Evolutionary conservation across 2,888 invertebrate genomes (phyloP).

Genomic region (Tinea pellionella): DNA sequence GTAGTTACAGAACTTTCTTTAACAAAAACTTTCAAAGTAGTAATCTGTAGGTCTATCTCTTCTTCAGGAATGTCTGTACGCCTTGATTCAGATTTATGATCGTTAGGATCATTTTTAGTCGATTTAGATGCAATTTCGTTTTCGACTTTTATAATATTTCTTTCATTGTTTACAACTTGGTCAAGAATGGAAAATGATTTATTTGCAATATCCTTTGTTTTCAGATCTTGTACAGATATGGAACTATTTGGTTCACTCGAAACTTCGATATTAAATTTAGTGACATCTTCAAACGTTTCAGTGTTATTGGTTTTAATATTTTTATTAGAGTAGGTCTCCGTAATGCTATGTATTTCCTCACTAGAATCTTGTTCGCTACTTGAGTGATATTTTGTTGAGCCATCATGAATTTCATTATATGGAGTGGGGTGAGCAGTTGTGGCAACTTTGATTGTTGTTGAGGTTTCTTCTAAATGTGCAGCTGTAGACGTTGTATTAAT

Average conservation of each 20-base stretch:
- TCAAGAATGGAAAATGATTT: not conserved
- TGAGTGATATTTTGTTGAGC: not conserved
- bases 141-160: not conserved
- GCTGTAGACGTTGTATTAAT: not conserved
- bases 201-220: not conserved
- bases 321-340: not conserved
- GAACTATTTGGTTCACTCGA: not conserved
- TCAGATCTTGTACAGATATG: not conserved
- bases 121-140: not conserved
- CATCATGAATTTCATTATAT: not conserved
- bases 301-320: not conserved
- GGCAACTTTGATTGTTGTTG: not conserved
- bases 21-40: not conserved
- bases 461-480: not conserved
- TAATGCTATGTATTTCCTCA: not conserved
- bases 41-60: constrained; percentile 16
- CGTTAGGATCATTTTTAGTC: not conserved
- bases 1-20: not conserved
- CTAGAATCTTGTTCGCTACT: not conserved
- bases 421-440: not conserved
- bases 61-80: constrained; percentile 21
- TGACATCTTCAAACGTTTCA: not conserved
- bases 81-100: constrained; percentile 14
- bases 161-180: not conserved
- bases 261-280: not conserved